Evolutionary conservation across 2,888 invertebrate species (phyloP).

Genomic region (Agrenia bidenticulata): DNA sequence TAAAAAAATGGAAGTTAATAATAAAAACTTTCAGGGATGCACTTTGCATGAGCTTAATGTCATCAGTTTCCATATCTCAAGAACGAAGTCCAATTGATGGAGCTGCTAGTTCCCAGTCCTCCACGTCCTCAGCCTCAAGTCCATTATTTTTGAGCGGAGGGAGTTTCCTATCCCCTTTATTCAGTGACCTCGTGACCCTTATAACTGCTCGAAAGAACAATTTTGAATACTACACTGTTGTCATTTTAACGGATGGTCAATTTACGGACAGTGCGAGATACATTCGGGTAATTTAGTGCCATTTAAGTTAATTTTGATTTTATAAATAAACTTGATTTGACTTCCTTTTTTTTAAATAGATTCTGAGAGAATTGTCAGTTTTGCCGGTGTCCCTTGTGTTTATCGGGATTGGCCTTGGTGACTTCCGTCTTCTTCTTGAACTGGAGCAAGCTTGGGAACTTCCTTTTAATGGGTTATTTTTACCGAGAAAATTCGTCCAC

Average conservation of each 20-base stretch:
- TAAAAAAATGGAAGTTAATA: too few relatives aligned
- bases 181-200: constrained; percentile 37
- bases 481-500: constrained; percentile 38
- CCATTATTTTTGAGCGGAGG: background rate
- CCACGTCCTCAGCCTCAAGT: constrained; percentile 15
- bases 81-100: constrained; percentile 19
- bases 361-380: constrained; percentile 31
- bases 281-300: constrained; percentile 27
- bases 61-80: constrained; percentile 17
- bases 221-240: constrained; percentile 43
- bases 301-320: background rate
- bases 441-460: constrained; percentile 37
- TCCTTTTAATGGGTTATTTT: constrained; percentile 29
- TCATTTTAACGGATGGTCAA: constrained; percentile 47
- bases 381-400: constrained; percentile 43
- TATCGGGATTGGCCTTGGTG: constrained; percentile 43
- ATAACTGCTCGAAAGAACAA: constrained; percentile 32
- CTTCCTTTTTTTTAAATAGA: constrained; percentile 17
- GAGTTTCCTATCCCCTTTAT: constrained; percentile 31
- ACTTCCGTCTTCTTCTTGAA: constrained; percentile 33
- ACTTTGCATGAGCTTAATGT: constrained; percentile 33
- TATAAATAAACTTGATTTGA: background rate
- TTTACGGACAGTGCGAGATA: constrained; percentile 35
- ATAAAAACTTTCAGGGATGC: constrained; percentile 27
- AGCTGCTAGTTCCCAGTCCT: constrained; percentile 6